Conservation (phyloP, 2,113 vertebrate species). For the Nothoprocta perdicaria region DNA sequence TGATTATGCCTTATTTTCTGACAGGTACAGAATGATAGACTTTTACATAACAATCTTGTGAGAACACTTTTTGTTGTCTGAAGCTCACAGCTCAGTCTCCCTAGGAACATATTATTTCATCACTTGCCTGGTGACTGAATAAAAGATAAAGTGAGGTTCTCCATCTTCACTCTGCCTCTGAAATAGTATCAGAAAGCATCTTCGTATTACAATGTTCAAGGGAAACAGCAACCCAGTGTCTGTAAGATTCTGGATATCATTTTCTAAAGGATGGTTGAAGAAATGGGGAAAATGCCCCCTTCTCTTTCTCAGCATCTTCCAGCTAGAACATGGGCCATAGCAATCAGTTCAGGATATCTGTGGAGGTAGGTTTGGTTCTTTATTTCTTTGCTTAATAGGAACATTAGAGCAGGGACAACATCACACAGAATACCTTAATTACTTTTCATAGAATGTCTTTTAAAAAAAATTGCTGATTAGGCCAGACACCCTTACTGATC, state of each 20-base stretch:
- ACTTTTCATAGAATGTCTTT: constrained; percentile 21
- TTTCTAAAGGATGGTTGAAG: background rate
- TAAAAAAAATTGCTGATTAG: constrained; percentile 31
- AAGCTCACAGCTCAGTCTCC: background rate
- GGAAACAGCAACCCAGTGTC: background rate
- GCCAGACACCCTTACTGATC: constrained; percentile 29
- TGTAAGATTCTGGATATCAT: background rate
- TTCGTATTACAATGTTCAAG: background rate
- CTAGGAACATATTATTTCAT: background rate
- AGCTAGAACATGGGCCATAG: background rate
- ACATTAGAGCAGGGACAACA: background rate
- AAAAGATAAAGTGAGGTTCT: background rate
- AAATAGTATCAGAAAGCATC: background rate
- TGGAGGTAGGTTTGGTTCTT: background rate
- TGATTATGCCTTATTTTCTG: background rate
- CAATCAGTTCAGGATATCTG: background rate
- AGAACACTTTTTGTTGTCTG: background rate
- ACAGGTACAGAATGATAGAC: fast-evolving
- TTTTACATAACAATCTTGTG: background rate
- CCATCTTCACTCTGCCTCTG: background rate
- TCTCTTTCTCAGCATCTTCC: background rate
- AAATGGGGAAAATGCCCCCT: background rate
- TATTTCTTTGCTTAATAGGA: constrained; percentile 11
- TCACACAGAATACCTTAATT: constrained; percentile 12
- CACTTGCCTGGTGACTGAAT: background rate